These are phyloP conservation scores for Prunella fulvescens DNA, from an alignment of 2,113 vertebrate genomes.

Conservation along the genomic window DNA sequence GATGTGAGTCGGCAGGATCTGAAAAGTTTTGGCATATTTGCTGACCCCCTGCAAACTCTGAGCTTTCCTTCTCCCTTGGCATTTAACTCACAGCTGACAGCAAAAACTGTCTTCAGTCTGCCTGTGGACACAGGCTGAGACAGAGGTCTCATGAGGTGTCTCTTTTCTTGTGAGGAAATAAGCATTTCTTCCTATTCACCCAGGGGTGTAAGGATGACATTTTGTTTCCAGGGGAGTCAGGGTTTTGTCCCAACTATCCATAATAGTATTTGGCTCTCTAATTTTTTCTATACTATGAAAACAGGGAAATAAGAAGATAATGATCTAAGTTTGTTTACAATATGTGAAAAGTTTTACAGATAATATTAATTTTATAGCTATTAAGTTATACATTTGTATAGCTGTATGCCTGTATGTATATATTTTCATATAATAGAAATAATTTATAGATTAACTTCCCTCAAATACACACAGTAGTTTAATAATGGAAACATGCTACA, in stretches of 20 bases:
- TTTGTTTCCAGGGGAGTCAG: background rate
- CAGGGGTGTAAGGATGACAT: background rate
- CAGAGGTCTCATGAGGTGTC: background rate
- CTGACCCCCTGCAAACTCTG: background rate
- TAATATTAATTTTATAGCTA: background rate
- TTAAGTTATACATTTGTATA: background rate
- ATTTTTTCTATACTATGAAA: background rate
- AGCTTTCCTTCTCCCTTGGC: background rate
- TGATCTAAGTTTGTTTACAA: background rate
- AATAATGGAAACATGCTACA: background rate
- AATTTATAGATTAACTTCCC: background rate
- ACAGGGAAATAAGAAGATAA: background rate
- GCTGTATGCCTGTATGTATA: background rate
- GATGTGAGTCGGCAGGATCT: background rate
- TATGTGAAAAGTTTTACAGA: background rate
- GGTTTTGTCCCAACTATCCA: background rate
- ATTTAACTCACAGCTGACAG: background rate
- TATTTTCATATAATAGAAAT: background rate
- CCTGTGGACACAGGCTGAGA: background rate
- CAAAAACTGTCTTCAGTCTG: background rate
- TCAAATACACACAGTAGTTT: background rate
- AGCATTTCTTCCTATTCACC: background rate
- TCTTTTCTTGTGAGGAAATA: background rate
- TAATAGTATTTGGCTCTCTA: background rate
- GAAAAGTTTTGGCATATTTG: background rate